phyloP scores from a whole-genome alignment of 1,140 invertebrate genomes.

The Arion vulgaris region DNA sequence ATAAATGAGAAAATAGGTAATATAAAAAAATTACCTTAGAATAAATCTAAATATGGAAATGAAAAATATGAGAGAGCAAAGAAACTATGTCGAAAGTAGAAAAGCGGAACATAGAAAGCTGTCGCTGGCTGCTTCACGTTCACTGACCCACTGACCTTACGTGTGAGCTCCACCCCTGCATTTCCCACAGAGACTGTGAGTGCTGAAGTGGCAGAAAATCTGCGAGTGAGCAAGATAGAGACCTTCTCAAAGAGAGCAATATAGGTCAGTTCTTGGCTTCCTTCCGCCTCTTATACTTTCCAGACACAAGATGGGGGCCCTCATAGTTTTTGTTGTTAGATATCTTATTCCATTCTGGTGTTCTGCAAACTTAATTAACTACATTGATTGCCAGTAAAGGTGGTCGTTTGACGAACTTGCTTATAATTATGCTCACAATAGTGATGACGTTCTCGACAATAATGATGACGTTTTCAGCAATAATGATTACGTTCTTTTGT shows the following conservation, averaged over 20 bases:
- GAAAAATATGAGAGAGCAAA: no score
- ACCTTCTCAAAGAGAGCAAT: background rate
- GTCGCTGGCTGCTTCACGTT: background rate
- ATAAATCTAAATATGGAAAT: no score
- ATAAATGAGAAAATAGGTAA: no score
- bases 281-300: background rate
- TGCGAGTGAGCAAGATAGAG: background rate
- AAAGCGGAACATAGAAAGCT: background rate
- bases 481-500: no score
- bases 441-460: no score
- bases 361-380: no score
- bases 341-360: background rate
- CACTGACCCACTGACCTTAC: conserved; percentile 13
- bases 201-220: conserved; percentile 6
- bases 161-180: conserved; percentile 13
- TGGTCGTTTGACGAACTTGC: no score
- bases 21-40: no score
- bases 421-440: no score
- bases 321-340: background rate
- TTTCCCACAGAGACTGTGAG: conserved; percentile 13
- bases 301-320: background rate
- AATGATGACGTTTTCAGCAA: no score
- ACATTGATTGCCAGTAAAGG: no score
- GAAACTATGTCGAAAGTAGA: no score
- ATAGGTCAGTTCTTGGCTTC: background rate